Evolutionary conservation across 1,140 invertebrate species (phyloP), one percentile per base, ranked within the genome.

Genomic region (Monochamus saltuarius): DNA sequence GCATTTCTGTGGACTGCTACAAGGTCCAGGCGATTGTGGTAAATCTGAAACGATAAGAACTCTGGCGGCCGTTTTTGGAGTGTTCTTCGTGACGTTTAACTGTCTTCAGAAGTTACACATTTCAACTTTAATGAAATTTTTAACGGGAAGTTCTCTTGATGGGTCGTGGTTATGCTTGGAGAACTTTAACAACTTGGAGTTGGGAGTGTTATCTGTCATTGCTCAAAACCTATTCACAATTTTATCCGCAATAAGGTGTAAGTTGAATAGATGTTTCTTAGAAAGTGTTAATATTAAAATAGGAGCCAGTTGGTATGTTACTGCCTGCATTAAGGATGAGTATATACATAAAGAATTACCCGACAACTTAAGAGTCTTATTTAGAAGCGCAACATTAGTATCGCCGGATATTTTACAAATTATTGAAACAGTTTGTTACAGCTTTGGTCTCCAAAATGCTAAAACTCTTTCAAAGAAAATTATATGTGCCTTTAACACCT

Each of bases 81-180:
- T 94, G 0, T 90, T 94, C 67, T 95, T 91, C 72, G 88, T 94
- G 1, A 91, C 94, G 0, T 95, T 95, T 77, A 95, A 95, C 76
- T 97, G 94, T 68, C 95, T 92, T 0, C 90, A 94, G 71, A 89
- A 90, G 11, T 76, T 96, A 40, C 90, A 95, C 75, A 93, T 92
- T 73, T 89, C 93, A 70, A 90, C 90, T 42, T 89, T 97, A 84
- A 89, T 91, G 29, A 94, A 94, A 78, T 91, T 90, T 76, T 90
- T 92, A 68, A 91, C 90, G 52, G 94, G 94, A 14, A 74, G 95
- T 4, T 90, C 92, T 6, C 87, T 90, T 6, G 89, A 80, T 29
- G 94, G 94, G 0, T 90, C 92, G 0, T 96, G 93, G 93, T 89
- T 91, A 0, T 94, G 92, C 74, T 93, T 97, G 67, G 94, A 97